Base-by-base conservation (phyloP, 2,888 invertebrate species). In the Steinernema scapterisci region DNA sequence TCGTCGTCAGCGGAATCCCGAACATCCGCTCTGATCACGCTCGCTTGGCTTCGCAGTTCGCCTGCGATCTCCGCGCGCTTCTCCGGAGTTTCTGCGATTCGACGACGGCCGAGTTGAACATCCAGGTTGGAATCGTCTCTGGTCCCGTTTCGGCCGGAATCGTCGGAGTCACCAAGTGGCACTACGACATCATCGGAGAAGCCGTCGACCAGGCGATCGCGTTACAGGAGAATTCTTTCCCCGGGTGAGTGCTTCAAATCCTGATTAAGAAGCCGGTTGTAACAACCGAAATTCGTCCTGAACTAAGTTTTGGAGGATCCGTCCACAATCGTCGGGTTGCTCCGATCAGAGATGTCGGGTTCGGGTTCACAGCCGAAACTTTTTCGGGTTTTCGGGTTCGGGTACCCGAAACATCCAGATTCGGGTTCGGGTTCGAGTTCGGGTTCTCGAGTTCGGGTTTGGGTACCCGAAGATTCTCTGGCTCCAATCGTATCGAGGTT, bases 151-250 rank as follows among this genome's bases (percentile, higher is more conserved):
- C 79, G 21, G 76, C 75, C 19, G 85, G 85, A n/a, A 78, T 85
- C 45, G 78, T 86, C 56, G 85, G 85, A 2, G 77, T 79, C 31
- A 76, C 80, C 43, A 86, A 86, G 72, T 86, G 86, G 86, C 86
- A 86, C 75, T 86, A 85, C 72, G 86, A 86, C 52, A 76, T 86
- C 6, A 79, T 84, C 43, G 86, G 86, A 13, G 70, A 73, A 1
- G 79, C 83, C 7, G 76, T 83, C 70, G 85, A 86, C 73, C 80
- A 81, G 70, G 85, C 85, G 9, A 78, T 82, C 48, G 75, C 83
- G 11, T 77, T 85, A 76, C 82, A 84, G 70, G 77, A 77, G 38
- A 81, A 81, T 46, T 75, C 48, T 13, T 75, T 74, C 48, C 75
- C 46, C 31, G 72, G 31, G 54, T 48, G 43, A 74, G 38, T 27